phyloP scores from a whole-genome alignment of 64 coral and sea anemone genomes.

The Platygyra sinensis region DNA sequence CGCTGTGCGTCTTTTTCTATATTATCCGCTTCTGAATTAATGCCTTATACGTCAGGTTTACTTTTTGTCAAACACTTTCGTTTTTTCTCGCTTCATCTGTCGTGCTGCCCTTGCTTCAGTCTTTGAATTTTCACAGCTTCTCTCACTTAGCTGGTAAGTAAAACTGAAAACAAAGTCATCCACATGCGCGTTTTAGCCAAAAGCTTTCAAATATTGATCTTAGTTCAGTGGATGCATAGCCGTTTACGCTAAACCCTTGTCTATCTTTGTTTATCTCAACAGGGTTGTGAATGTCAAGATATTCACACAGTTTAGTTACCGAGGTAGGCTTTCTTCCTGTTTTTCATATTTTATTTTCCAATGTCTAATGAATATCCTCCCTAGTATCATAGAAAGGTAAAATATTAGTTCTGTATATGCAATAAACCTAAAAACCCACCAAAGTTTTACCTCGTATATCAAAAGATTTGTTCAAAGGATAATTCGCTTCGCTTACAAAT shows the following conservation, averaged over 20 bases:
- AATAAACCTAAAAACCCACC: not conserved
- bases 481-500: not conserved
- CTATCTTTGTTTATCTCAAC: slow-evolving; percentile 4
- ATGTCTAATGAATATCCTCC: not conserved
- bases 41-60: not conserved
- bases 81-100: not conserved
- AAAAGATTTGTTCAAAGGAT: not conserved
- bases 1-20: slow-evolving; percentile 4
- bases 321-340: not conserved
- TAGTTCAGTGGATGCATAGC: not conserved
- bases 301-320: not conserved
- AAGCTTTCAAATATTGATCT: not conserved
- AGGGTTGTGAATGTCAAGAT: slow-evolving; percentile 7
- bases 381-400: not conserved
- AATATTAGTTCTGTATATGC: not conserved
- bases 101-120: not conserved
- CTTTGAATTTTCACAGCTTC: not conserved
- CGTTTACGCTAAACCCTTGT: not conserved
- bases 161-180: not conserved
- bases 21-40: not conserved
- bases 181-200: too few species aligned
- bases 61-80: not conserved
- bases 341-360: not conserved
- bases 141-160: not conserved
- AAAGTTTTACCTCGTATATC: not conserved